Percentiles rank a stretch among this genome's conserved stretches.
phyloP scores from a whole-genome alignment of 2,797 vertebrate species.

The Sebastes itinus region DNA sequence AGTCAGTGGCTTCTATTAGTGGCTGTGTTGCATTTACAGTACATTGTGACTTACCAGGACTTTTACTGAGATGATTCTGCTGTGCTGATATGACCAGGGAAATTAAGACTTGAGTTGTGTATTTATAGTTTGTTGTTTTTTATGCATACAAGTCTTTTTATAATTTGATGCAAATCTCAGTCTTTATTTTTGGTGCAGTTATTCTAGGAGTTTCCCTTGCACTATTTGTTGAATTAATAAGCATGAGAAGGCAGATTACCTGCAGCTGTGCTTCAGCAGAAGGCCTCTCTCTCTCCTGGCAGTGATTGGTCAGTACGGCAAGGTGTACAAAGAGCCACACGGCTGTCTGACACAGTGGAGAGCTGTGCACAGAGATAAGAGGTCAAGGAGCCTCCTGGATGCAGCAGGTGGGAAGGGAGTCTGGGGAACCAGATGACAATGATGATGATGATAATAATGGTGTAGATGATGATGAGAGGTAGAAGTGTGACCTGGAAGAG shows the following conservation, averaged over 20 bases:
- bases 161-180: background rate
- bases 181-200: background rate
- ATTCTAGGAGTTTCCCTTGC: background rate
- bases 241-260: background rate
- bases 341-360: conserved; percentile 23
- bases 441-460: conserved; percentile 11
- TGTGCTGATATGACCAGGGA: background rate
- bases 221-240: background rate
- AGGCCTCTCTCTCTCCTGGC: background rate
- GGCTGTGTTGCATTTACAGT: background rate
- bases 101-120: background rate
- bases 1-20: background rate
- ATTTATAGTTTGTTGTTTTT: background rate
- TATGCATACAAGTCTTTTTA: background rate
- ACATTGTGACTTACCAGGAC: background rate
- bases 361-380: conserved; percentile 21
- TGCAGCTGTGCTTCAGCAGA: background rate
- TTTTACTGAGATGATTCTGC: background rate
- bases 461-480: conserved; percentile 15
- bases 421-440: conserved; percentile 5
- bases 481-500: conserved; percentile 5
- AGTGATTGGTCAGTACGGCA: background rate
- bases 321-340: background rate
- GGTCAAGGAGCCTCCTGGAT: conserved; percentile 15
- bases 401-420: conserved; percentile 23